Conservation (phyloP, 2,797 vertebrate genomes). For the Eupleurogrammus muticus region DNA sequence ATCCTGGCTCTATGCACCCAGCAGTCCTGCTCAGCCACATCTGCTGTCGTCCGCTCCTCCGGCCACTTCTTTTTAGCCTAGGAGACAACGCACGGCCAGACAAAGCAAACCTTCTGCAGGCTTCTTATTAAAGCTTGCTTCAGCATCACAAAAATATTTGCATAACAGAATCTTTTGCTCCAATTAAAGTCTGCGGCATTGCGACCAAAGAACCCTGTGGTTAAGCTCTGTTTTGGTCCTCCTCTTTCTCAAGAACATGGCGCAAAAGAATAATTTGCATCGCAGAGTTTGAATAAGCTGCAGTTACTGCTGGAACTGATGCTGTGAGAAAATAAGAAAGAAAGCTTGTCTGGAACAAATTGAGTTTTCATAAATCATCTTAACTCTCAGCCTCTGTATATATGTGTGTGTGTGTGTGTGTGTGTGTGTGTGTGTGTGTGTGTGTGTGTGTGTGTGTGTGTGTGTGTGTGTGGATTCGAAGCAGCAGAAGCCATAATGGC, state of each 20-base stretch:
- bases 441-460: conserved; percentile 36
- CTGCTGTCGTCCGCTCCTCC: conserved; percentile 27
- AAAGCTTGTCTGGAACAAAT: conserved; percentile 48
- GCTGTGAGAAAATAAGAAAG: conserved; percentile 21
- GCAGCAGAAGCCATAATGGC: conserved; percentile 47
- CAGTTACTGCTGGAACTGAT: conserved; percentile 24
- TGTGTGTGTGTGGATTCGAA: conserved; percentile 19
- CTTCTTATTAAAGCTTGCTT: conserved; percentile 52
- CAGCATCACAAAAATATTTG: conserved; percentile 49
- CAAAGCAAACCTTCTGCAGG: conserved; percentile 26
- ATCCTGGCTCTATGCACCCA: conserved; percentile 1
- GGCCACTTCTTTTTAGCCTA: conserved; percentile 24
- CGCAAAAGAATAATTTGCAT: conserved; percentile 33
- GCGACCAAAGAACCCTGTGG: conserved; percentile 22
- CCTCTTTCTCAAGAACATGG: conserved; percentile 34
- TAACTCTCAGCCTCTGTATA: conserved; percentile 24
- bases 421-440: conserved; percentile 34
- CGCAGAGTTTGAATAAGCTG: conserved; percentile 21
- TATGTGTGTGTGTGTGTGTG: conserved; percentile 26
- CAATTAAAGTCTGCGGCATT: conserved; percentile 47
- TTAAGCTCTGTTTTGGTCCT: conserved; percentile 38
- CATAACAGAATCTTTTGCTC: conserved; percentile 57
- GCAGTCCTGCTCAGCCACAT: conserved; percentile 26
- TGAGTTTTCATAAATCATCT: conserved; percentile 53
- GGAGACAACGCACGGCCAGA: not conserved